Base-by-base conservation (phyloP, 1,140 invertebrate genomes). In the Papilio machaon region DNA sequence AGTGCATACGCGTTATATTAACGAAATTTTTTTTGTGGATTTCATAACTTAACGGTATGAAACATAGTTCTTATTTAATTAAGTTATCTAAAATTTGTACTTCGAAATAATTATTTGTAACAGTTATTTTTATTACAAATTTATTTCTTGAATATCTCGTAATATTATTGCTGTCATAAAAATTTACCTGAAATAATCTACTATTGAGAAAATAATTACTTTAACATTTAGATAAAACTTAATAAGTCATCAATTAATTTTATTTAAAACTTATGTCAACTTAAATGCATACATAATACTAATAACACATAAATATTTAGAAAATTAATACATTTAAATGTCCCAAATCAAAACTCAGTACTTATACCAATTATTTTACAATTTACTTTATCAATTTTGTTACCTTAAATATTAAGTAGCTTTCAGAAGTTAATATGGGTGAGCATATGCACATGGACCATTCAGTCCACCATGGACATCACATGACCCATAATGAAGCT, bases 401-500 rank as follows among this genome's bases (percentile, higher is more conserved):
- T n/a, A 17, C 4, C 5, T 54, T 54, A 10, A 17, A 54, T 54
- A 54, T 38, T 3, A 54, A 1, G 2, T 54, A 17, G 11, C 17
- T 80, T 82, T 79, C 30, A 78, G 49, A 85, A 60, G 15, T 58
- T 54, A 79, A 80, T 79, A 88, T 85, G 82, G 86, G 85, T 47
- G 38, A 85, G 77, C 80, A 86, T 74, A 83, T 83, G 83, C 82
- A 88, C 78, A 88, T 88, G 87, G 85, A 83, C 46, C 85, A 90
- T 81, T 60, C 82, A 81, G 80, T 82, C 60, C 85, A 88, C 81
- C 82, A 83, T n/a, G 67, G 49, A 15, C 75, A 81, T 73, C 81
- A 86, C 77, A 81, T 82, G 82, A 60, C 80, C n/a, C 83, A 86
- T 35, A 76, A 82, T 85, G 38, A 85, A 85, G 76, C 87, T 87